Evolutionary conservation across 2,113 vertebrate species (phyloP).

Genomic region (Sakesphorus luctuosus): DNA sequence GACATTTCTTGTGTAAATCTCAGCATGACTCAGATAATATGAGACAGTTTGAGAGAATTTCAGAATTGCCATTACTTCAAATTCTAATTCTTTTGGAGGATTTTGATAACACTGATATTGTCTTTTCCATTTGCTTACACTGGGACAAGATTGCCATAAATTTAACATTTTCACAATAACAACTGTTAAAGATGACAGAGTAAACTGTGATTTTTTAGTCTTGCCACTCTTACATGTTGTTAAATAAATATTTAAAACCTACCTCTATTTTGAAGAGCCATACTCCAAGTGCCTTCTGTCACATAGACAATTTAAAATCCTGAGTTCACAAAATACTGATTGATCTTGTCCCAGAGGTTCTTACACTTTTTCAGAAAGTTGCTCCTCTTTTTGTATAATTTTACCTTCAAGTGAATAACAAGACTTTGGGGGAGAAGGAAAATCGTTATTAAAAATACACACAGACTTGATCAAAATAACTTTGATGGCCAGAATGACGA

Average conservation of each 20-base stretch:
- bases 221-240: neutral
- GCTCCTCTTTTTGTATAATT: conserved; percentile 44
- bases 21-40: neutral
- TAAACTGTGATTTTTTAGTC: neutral
- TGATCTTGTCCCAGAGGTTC: conserved; percentile 15
- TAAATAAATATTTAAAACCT: neutral
- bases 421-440: conserved; percentile 24
- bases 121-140: neutral
- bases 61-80: neutral
- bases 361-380: conserved; percentile 41
- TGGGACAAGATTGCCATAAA: neutral
- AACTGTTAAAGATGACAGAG: neutral
- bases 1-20: neutral
- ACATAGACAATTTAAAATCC: neutral
- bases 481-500: conserved; percentile 55
- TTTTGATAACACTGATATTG: neutral
- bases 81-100: neutral
- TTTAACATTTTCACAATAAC: neutral
- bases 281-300: neutral
- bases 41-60: neutral
- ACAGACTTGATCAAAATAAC: conserved; percentile 60
- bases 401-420: conserved; percentile 52
- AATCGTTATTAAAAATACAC: conserved; percentile 62
- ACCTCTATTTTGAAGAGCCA: neutral
- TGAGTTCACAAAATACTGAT: neutral